phyloP scores from a whole-genome alignment of 1,140 invertebrate genomes.

The Leptestheria dahalacensis region DNA sequence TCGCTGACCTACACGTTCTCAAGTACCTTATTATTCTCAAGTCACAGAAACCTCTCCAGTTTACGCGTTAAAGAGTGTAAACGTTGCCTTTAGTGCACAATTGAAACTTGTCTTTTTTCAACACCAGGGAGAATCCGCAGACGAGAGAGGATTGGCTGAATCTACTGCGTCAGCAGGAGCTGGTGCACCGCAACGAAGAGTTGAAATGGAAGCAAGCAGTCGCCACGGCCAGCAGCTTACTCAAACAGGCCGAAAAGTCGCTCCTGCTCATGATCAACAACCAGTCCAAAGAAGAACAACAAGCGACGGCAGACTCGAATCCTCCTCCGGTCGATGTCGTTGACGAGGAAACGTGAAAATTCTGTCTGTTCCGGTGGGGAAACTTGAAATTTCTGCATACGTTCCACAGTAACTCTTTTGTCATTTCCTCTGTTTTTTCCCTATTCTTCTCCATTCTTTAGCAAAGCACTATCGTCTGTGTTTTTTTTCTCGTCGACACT shows the following conservation, averaged over 20 bases:
- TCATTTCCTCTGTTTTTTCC: too few relatives aligned
- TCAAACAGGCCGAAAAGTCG: slow-evolving; percentile 13
- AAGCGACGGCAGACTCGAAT: not conserved
- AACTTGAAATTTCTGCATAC: too few relatives aligned
- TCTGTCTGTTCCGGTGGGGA: too few relatives aligned
- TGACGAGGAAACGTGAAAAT: too few relatives aligned
- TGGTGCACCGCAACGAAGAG: slow-evolving; percentile 54
- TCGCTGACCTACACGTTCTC: slow-evolving; percentile 39
- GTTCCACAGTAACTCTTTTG: too few relatives aligned
- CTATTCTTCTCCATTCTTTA: too few relatives aligned
- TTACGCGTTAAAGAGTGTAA: too few relatives aligned
- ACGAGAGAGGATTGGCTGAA: slow-evolving; percentile 58
- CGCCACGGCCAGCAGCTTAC: slow-evolving; percentile 14
- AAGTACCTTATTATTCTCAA: too few relatives aligned
- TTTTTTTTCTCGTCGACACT: too few relatives aligned
- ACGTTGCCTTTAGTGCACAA: slow-evolving; percentile 20
- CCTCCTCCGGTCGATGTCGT: not conserved
- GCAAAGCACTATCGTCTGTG: too few relatives aligned
- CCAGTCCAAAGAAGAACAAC: not conserved
- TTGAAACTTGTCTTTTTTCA: not conserved
- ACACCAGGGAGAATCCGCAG: slow-evolving; percentile 39
- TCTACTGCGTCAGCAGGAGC: slow-evolving; percentile 55
- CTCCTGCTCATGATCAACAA: not conserved
- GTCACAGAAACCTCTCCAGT: too few relatives aligned
- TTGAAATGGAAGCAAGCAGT: slow-evolving; percentile 59